Conservation (phyloP, 2,113 vertebrate genomes). For the Paratilapia polleni region DNA sequence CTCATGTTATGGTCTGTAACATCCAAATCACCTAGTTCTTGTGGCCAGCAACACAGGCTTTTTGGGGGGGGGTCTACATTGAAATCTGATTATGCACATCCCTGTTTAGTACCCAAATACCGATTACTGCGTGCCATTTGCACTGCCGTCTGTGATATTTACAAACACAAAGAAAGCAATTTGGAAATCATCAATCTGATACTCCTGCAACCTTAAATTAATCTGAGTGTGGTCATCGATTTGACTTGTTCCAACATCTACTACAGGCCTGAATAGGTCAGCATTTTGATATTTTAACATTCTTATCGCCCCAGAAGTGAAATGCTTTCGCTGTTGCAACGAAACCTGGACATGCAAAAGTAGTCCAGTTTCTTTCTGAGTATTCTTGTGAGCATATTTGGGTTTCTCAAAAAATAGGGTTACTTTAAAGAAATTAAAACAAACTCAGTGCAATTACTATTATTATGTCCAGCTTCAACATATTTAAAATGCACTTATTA, state of each 20-base stretch:
- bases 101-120: not conserved
- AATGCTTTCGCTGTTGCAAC: not conserved
- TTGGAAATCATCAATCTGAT: not conserved
- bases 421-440: not conserved
- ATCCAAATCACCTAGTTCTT: constrained; percentile 20
- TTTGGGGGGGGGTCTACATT: not conserved
- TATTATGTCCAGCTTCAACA: not conserved
- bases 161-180: not conserved
- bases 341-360: not conserved
- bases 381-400: not conserved
- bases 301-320: not conserved
- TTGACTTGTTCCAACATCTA: not conserved
- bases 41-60: not conserved
- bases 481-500: not conserved
- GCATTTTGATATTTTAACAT: constrained; percentile 3
- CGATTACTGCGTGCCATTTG: not conserved
- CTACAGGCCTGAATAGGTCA: not conserved
- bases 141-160: not conserved
- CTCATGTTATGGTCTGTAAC: constrained; percentile 35
- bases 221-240: not conserved
- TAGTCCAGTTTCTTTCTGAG: not conserved
- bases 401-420: too few relatives aligned
- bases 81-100: not conserved
- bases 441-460: not conserved
- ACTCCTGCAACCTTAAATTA: not conserved